phyloP scores from a whole-genome alignment of 2,888 invertebrate species.

The Synergus umbraculus region DNA sequence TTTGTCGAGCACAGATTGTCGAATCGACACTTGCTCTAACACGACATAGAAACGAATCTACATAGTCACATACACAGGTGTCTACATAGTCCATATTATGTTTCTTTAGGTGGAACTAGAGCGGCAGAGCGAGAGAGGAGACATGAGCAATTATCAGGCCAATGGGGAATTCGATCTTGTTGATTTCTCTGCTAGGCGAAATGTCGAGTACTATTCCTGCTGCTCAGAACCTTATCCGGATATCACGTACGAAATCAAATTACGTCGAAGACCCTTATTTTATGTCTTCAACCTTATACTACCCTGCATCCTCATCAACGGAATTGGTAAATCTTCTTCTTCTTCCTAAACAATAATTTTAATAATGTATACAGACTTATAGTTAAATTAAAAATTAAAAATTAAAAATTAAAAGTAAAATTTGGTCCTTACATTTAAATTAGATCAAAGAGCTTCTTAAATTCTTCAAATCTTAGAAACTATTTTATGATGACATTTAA shows the following conservation, averaged over 20 bases:
- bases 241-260: slow-evolving; percentile 88
- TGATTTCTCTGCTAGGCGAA: slow-evolving; percentile 85
- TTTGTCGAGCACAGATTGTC: slow-evolving; percentile 15
- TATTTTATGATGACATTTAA: background rate
- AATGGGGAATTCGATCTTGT: slow-evolving; percentile 93
- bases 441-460: background rate
- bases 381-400: background rate
- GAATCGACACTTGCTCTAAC: background rate
- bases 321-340: slow-evolving; percentile 82
- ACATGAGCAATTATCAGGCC: slow-evolving; percentile 92
- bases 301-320: slow-evolving; percentile 91
- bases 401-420: background rate
- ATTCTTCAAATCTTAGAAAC: background rate
- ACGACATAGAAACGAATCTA: slow-evolving; percentile 12
- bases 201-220: slow-evolving; percentile 88
- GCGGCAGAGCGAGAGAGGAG: slow-evolving; percentile 89
- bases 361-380: background rate
- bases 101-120: slow-evolving; percentile 84
- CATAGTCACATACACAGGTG: slow-evolving; percentile 22
- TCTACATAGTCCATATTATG: background rate
- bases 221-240: slow-evolving; percentile 91
- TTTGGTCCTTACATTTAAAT: background rate
- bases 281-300: slow-evolving; percentile 92
- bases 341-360: background rate
- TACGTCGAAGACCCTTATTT: slow-evolving; percentile 88